A percentile compares a stretch with the other conserved stretches of the same genome.
Conservation (phyloP, 2,888 invertebrate species). For the Myopa tessellatipennis region DNA sequence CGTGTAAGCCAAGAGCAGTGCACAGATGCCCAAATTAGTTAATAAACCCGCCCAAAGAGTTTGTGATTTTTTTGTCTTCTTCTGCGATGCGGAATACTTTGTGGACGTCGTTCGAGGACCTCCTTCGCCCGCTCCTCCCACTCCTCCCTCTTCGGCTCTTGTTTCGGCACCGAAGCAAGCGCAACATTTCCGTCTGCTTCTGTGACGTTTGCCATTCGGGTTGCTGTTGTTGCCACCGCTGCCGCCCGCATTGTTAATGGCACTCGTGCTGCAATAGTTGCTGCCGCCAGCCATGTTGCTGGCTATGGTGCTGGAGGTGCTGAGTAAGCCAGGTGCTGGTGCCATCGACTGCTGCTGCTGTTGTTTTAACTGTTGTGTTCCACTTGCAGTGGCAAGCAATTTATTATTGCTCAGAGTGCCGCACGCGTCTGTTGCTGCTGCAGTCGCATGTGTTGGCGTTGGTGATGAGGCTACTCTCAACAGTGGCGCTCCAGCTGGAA, state of each 20-base stretch:
- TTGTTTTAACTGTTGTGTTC: constrained; percentile 41
- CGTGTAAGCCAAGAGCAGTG: constrained; percentile 84
- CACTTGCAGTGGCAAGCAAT: constrained; percentile 44
- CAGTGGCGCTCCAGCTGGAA: constrained; percentile 41
- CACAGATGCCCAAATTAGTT: constrained; percentile 86
- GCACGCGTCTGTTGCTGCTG: constrained; percentile 47
- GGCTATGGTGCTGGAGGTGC: constrained; percentile 31
- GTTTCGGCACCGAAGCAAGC: constrained; percentile 48
- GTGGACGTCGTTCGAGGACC: constrained; percentile 38
- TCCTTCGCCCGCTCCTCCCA: constrained; percentile 43
- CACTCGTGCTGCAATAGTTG: constrained; percentile 44
- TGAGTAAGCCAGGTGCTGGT: constrained; percentile 16
- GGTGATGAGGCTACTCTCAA: constrained; percentile 28
- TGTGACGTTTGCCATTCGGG: constrained; percentile 50
- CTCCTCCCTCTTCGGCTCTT: constrained; percentile 14
- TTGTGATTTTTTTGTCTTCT: constrained; percentile 56
- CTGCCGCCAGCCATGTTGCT: constrained; percentile 35
- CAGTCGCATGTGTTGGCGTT: constrained; percentile 46
- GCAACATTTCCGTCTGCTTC: constrained; percentile 50
- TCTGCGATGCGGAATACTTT: constrained; percentile 37
- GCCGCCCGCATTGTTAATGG: constrained; percentile 34
- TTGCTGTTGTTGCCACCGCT: constrained; percentile 44
- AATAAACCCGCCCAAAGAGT: constrained; percentile 75
- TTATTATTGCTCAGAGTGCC: constrained; percentile 58
- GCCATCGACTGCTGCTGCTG: constrained; percentile 10